These are phyloP conservation scores for Drosophila funebris DNA, from an alignment of 1,140 invertebrate species.

Conservation along the genomic window DNA sequence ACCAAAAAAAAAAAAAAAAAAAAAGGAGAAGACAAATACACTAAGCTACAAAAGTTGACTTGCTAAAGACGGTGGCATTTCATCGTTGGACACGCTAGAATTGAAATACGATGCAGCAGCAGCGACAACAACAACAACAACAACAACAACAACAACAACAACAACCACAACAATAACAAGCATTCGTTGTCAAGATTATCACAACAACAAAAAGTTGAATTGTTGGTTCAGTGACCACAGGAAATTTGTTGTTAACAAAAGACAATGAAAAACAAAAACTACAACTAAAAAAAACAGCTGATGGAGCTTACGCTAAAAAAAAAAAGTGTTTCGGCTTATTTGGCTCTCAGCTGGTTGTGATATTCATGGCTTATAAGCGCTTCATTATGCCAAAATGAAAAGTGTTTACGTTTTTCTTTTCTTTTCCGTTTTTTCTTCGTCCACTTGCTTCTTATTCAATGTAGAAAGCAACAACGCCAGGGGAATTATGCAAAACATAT, in stretches of 20 bases:
- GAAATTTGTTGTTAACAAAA: slow-evolving; percentile 42
- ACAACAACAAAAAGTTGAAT: slow-evolving; percentile 20
- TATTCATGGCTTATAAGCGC: slow-evolving; percentile 57
- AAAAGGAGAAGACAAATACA: slow-evolving; percentile 11
- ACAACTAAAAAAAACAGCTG: slow-evolving; percentile 62
- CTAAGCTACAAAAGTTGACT: not conserved
- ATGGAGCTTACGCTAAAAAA: slow-evolving; percentile 13
- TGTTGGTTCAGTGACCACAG: slow-evolving; percentile 68
- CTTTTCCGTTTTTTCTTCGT: not conserved
- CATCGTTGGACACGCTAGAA: slow-evolving; percentile 49
- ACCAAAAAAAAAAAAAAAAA: no score
- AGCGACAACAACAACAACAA: slow-evolving; percentile 27
- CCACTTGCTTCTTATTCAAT: slow-evolving; percentile 47
- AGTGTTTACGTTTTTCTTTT: slow-evolving; percentile 35
- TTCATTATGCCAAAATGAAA: slow-evolving; percentile 73
- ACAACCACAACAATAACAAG: slow-evolving; percentile 37
- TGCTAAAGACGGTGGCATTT: slow-evolving; percentile 14
- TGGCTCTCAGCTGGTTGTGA: slow-evolving; percentile 11
- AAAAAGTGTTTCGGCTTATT: slow-evolving; percentile 10
- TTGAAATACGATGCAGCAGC: slow-evolving; percentile 44
- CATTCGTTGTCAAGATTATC: slow-evolving; percentile 55
- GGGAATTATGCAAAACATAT: slow-evolving; percentile 66
- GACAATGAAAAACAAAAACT: not conserved
- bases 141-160: no score
- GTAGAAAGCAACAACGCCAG: slow-evolving; percentile 41